Evolutionary conservation across 2,888 invertebrate genomes (phyloP).

Genomic region (Coenonympha glycerion): DNA sequence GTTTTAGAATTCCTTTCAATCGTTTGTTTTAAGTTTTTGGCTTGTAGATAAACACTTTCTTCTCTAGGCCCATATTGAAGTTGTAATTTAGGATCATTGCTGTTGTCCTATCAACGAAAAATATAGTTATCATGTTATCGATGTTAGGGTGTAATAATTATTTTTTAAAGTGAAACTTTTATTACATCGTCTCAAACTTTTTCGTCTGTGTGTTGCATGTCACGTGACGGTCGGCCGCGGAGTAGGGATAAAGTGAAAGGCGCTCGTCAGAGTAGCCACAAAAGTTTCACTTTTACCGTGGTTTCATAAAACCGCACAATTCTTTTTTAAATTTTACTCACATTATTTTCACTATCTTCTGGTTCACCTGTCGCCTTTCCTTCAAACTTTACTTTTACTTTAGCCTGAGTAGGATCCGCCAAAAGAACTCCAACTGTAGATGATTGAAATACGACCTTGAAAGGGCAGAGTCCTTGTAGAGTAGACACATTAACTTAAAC

Average conservation of each 20-base stretch:
- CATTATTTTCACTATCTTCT: constrained; percentile 42
- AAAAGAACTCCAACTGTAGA: constrained; percentile 81
- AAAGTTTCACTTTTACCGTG: too few relatives aligned
- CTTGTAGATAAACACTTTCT: constrained; percentile 20
- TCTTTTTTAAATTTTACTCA: constrained; percentile 30
- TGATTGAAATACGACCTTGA: constrained; percentile 81
- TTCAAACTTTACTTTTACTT: constrained; percentile 77
- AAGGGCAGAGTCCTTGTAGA: not conserved
- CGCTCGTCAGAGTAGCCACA: too few relatives aligned
- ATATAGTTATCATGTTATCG: not conserved
- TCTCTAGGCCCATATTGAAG: constrained; percentile 42
- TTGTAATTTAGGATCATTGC: constrained; percentile 39
- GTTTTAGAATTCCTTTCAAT: constrained; percentile 31
- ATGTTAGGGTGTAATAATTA: too few relatives aligned
- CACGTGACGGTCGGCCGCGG: too few relatives aligned
- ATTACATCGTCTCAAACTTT: too few relatives aligned
- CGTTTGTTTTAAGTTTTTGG: constrained; percentile 14
- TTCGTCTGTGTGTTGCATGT: too few relatives aligned
- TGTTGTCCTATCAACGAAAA: constrained; percentile 35
- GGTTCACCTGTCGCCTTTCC: constrained; percentile 49
- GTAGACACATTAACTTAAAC: not conserved
- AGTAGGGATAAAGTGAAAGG: too few relatives aligned
- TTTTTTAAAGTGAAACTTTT: too few relatives aligned
- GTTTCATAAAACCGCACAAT: too few relatives aligned
- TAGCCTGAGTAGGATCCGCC: constrained; percentile 79